A percentile compares a stretch with the other conserved stretches of the same genome.
Conservation (phyloP, 2,888 invertebrate species). For the Leucania comma region DNA sequence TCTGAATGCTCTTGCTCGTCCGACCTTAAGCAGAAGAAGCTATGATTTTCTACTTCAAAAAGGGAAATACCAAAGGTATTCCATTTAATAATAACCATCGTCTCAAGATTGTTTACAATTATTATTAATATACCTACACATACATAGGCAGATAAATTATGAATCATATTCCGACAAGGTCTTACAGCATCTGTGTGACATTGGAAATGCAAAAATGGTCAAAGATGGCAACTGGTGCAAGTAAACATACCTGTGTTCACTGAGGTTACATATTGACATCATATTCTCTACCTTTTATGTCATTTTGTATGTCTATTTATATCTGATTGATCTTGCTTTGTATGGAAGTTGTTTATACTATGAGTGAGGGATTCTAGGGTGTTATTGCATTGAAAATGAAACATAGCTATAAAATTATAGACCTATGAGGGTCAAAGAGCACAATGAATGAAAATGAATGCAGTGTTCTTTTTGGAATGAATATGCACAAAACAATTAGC, state of each 20-base stretch:
- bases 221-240: conserved; percentile 58
- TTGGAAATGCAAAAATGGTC: conserved; percentile 69
- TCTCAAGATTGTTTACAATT: conserved; percentile 40
- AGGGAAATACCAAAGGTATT: background rate
- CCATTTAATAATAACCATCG: conserved; percentile 20
- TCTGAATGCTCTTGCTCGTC: too few species aligned
- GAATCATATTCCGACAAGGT: conserved; percentile 68
- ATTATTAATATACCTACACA: conserved; percentile 11
- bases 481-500: too few species aligned
- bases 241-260: conserved; percentile 44
- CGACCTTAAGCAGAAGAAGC: too few species aligned
- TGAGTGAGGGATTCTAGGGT: background rate
- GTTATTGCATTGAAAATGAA: background rate
- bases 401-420: background rate
- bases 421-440: background rate
- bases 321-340: conserved; percentile 21
- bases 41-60: too few species aligned
- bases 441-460: background rate
- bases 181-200: conserved; percentile 66
- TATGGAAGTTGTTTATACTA: conserved; percentile 14
- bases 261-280: conserved; percentile 39
- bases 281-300: conserved; percentile 45
- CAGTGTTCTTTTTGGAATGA: too few species aligned
- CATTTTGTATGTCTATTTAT: conserved; percentile 19
- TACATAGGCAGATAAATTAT: conserved; percentile 33